Evolutionary conservation across 2,888 invertebrate species (phyloP), one percentile per base, ranked within the genome.

Genomic region (Trichogramma evanescens): DNA sequence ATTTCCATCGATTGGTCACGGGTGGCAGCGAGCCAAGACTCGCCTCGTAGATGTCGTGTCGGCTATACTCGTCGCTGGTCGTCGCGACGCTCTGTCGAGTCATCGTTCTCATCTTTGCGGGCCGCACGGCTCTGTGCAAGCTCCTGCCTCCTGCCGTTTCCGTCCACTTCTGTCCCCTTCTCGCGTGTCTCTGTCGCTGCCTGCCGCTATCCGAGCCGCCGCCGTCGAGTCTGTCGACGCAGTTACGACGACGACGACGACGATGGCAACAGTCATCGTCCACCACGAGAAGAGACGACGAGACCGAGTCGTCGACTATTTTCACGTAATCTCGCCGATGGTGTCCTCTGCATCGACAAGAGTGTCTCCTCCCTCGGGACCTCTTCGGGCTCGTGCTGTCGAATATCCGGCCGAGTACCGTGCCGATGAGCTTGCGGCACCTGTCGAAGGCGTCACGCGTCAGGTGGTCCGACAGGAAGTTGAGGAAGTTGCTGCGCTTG

Each of bases 351-450:
- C 26, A 26, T 1, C 26, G 26, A 26, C 26, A 26, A 26, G 26
- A 26, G 26, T 2, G 26, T 26, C 26, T 26, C 26, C 26, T 26
- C 26, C 26, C 26, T 7, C 54, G 45, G 7, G 6, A 9, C 8
- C 50, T 41, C 8, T 50, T 50, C 13, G 61, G 42, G 10, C 4
- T 5, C 71, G 69, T 72, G 66, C 42, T 50, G 7, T 59, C 55
- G 5, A 59, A 4, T 8, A 64, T 13, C 9, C 42, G 54, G 3
- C 26, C 9, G 1, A 64, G 13, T 4, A 59, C 26, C 2, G 10
- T 39, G 10, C 45, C 40, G 2, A 64, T 2, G 10, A 57, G 7
- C 7, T 40, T 49, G 5, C 53, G 50, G n/a, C 48, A 58, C 4
- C 26, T 44, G 1, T 56, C 56, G 41, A 57, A 59, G 9, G 39